Base-by-base conservation (phyloP, 37 sponge, comb jelly and placozoan genomes). In the Eunapius fragilis region DNA sequence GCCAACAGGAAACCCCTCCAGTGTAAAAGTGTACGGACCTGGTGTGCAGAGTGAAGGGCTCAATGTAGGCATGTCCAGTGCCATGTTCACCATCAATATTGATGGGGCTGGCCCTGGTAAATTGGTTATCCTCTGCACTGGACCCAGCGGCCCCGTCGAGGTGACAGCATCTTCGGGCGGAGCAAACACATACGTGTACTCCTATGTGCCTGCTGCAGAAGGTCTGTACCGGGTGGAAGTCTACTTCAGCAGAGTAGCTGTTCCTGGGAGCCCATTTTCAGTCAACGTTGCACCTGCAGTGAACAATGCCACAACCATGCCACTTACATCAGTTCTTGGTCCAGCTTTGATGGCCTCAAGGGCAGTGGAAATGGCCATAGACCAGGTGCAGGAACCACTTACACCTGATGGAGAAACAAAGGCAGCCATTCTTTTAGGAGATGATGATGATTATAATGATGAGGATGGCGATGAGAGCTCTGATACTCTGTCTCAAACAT, bases 31-130 rank as follows among this genome's bases (percentile, higher is more conserved):
- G 28, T 85, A 80, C 25, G 99, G 99, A 33, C 97, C 96, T 9
- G 99, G 99, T 12, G 70, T 98, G 47, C 87, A 93, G 78, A 76
- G 73, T 41, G 86, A 83, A 9, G 99, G 96, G 7, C 80, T 98
- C 27, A 89, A 88, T 25, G 86, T 90, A 17, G 88, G 87, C 28
- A 79, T 80, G 25, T 80, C 89, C 7, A 79, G 87, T 7, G 94
- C 91, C 25, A 82, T 87, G n/a, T 98, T 98, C 83, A 91, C 92
- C 28, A 90, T 96, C 25, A 93, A 95, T 76, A 79, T 91, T 7
- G 28, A 68, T 11, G 85, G 75, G 7, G 92, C 92, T 3, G 96
- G 96, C 22, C 68, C 78, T 35, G 97, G 96, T 19, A 91, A 87
- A 23, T 73, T 93, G 31, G 49, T 41, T 13, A 85, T 89, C 12